These are phyloP conservation scores for Erpetoichthys calabaricus DNA, from an alignment of 2,797 vertebrate genomes.

Conservation along the genomic window DNA sequence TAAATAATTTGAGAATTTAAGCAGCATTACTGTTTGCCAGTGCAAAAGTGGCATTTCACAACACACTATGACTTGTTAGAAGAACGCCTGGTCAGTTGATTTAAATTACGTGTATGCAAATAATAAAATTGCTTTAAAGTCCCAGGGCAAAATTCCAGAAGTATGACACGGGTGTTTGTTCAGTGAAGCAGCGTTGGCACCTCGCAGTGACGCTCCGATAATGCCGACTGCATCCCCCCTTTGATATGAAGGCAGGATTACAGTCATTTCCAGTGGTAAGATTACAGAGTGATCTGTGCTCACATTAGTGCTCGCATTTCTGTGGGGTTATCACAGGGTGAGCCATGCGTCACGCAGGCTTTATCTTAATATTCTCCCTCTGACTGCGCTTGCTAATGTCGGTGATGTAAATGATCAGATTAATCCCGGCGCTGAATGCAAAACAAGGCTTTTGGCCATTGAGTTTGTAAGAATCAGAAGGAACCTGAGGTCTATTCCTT, in stretches of 20 bases:
- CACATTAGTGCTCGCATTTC: slow-evolving; percentile 1
- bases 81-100: too few relatives aligned
- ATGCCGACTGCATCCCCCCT: slow-evolving; percentile 52
- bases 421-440: slow-evolving; percentile 32
- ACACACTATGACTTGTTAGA: too few relatives aligned
- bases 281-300: slow-evolving; percentile 27
- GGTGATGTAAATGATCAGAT: slow-evolving; percentile 27
- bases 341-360: slow-evolving; percentile 23
- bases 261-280: slow-evolving; percentile 47
- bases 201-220: slow-evolving; percentile 48
- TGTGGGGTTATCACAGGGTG: neutral
- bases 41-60: too few relatives aligned
- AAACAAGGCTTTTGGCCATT: too few relatives aligned
- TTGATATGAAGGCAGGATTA: slow-evolving; percentile 49
- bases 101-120: too few relatives aligned
- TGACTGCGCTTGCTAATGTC: slow-evolving; percentile 58
- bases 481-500: too few relatives aligned
- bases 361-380: slow-evolving; percentile 61
- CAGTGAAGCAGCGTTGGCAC: slow-evolving; percentile 44
- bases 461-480: too few relatives aligned
- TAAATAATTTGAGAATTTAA: too few relatives aligned
- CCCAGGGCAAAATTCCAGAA: neutral
- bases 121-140: too few relatives aligned
- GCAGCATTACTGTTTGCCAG: too few relatives aligned
- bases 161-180: slow-evolving; percentile 33